phyloP scores from a whole-genome alignment of 2,888 invertebrate species.

The Sarcophaga subvicina region DNA sequence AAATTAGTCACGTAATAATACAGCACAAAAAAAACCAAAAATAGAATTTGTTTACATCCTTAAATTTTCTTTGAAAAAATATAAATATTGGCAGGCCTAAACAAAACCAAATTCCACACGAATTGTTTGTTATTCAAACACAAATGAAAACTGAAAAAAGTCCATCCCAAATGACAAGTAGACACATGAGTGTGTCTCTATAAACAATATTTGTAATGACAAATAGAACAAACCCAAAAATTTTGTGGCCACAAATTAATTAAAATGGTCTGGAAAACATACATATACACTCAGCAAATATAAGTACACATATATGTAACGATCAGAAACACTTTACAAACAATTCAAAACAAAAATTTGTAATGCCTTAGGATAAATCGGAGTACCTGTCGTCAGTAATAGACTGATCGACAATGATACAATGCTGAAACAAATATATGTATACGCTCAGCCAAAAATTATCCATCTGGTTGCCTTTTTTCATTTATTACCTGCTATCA shows the following conservation, averaged over 20 bases:
- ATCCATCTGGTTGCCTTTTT: not conserved
- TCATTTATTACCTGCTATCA: conserved; percentile 35
- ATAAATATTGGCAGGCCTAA: conserved; percentile 1
- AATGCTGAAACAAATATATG: too few species aligned
- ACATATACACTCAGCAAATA: not conserved
- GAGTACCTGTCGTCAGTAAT: not conserved
- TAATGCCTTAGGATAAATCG: not conserved
- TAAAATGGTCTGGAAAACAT: conserved; percentile 18
- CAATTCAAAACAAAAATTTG: conserved; percentile 8
- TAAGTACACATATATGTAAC: not conserved
- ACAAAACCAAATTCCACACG: conserved; percentile 5
- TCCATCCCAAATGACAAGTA: conserved; percentile 7
- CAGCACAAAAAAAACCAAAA: too few species aligned
- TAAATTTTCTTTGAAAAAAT: not conserved
- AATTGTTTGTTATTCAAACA: conserved; percentile 37
- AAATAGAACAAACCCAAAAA: conserved; percentile 28
- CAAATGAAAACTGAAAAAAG: conserved; percentile 22
- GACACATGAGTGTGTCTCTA: not conserved
- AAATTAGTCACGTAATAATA: too few species aligned
- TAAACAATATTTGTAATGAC: not conserved
- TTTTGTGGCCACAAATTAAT: conserved; percentile 24
- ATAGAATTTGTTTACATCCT: too few species aligned
- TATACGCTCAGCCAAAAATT: not conserved
- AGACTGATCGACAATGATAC: not conserved
- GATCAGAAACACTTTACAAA: conserved; percentile 37